phyloP scores from a whole-genome alignment of 1,140 invertebrate genomes.

The Tribolium castaneum region DNA sequence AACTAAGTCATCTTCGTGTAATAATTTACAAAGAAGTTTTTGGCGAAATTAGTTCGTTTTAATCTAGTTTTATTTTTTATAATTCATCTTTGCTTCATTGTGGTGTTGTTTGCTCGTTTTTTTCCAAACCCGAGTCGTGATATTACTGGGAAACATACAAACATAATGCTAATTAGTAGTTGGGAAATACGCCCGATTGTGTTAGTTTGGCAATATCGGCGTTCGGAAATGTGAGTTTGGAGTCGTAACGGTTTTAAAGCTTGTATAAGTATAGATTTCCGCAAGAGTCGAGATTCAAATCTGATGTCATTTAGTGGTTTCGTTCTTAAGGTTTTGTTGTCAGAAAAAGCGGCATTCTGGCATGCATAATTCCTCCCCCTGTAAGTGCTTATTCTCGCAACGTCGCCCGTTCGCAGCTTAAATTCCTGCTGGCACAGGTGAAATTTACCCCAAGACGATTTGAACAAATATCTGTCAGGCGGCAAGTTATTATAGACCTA shows the following conservation, averaged over 20 bases:
- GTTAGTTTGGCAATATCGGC: neutral
- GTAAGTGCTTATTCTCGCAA: conserved; percentile 4
- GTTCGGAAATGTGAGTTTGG: neutral
- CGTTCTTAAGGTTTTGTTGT: neutral
- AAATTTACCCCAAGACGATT: conserved; percentile 51
- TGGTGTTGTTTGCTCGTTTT: neutral
- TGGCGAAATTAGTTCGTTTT: neutral
- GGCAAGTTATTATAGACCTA: conserved; percentile 47
- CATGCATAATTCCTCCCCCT: neutral
- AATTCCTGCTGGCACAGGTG: conserved; percentile 33
- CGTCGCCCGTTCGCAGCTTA: conserved; percentile 7
- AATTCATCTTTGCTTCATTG: neutral
- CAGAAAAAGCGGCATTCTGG: neutral
- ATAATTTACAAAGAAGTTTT: neutral
- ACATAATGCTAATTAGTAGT: neutral
- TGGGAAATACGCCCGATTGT: neutral
- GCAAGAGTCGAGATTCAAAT: neutral
- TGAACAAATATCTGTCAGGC: conserved; percentile 55
- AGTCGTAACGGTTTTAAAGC: neutral
- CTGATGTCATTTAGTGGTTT: neutral
- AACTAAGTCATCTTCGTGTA: neutral
- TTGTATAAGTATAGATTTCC: neutral
- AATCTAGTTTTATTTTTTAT: neutral
- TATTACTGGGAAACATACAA: neutral
- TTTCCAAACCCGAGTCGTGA: neutral